These are phyloP conservation scores for Rattus norvegicus DNA, from an alignment of 2,113 vertebrate genomes.

Conservation along the genomic window GRCr8 NC_086028.1:11708501-11709000, in stretches of 20 bases:
- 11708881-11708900: neutral
- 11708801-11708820: neutral
- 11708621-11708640: neutral
- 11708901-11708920: neutral
- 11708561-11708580: neutral
- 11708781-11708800: neutral
- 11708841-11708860: neutral
- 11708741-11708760: neutral
- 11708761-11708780: neutral
- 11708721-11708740: too few species aligned
- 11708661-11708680: neutral
- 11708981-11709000: accelerated
- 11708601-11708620: neutral
- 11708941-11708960: neutral
- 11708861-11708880: neutral
- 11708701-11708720: neutral
- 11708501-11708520: neutral
- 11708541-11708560: neutral
- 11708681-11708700: neutral
- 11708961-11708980: neutral
- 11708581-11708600: neutral
- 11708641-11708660: neutral
- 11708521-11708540: neutral
- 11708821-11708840: neutral
- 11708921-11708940: neutral